Evolutionary conservation across 2,888 invertebrate species (phyloP), one percentile per base, ranked within the genome.

Genomic region (Aleiodes alternator): DNA sequence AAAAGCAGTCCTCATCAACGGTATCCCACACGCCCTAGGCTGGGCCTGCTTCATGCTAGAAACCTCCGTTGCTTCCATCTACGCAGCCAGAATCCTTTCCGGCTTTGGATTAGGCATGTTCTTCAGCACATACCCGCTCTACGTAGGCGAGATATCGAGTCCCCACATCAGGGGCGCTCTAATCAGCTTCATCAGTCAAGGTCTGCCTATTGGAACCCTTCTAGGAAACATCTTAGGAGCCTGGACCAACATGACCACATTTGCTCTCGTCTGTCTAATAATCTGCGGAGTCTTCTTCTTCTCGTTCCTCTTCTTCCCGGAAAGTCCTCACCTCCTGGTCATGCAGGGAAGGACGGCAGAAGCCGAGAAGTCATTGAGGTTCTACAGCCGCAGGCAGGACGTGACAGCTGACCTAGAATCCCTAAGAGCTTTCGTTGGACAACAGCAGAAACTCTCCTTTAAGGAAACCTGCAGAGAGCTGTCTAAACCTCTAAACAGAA

Each of bases 91-190:
- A 34, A 50, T 77, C 8, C 53, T 79, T 0, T 72, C 77, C 50
- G 80, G 80, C 9, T 53, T 85, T 1, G 82, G 83, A 1, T 76
- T 85, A 57, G 86, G 87, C n/a, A 82, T 84, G 79, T 83, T 83
- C 48, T 84, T 82, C 78, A 81, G 81, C 23, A 82, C 82, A 7
- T 86, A 83, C 56, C 85, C 86, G 55, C 66, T 86, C 3, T 87
- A 84, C 78, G 69, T 86, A 12, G 86, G 85, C 0, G 87, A 87
- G 38, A 82, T 86, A 11, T 83, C 86, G 0, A 78, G 81, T 14
- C 84, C 85, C 1, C 81, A 75, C 4, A 88, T 88, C 5, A 82
- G 89, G 0, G 89, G 89, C 4, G 82, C 85, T 0, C 64, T 88
- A 11, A 84, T 87, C 0, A 80, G 83, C 0, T 57, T 87, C 3